Evolutionary conservation across 2,888 invertebrate genomes (phyloP).

Genomic region (Meghimatium bilineatum): DNA sequence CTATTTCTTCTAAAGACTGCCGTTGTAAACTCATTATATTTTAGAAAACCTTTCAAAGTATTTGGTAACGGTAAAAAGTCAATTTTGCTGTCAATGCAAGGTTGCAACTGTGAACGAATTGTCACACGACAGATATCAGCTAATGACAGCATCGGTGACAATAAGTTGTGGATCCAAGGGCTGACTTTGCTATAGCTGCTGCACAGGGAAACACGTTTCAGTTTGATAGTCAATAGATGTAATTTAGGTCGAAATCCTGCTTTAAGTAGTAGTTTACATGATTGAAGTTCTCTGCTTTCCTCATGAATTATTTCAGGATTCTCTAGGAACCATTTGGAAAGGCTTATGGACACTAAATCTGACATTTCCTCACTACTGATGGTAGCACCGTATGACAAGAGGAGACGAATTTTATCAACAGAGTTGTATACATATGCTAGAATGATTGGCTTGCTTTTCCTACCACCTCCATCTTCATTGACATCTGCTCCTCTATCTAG

Average conservation of each 20-base stretch:
- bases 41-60: slow-evolving; percentile 58
- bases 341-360: slow-evolving; percentile 66
- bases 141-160: slow-evolving; percentile 65
- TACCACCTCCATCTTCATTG: slow-evolving; percentile 69
- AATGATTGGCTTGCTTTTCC: slow-evolving; percentile 70
- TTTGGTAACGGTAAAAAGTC: slow-evolving; percentile 61
- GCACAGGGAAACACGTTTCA: slow-evolving; percentile 68
- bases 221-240: slow-evolving; percentile 60
- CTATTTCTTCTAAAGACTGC: slow-evolving; percentile 35
- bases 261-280: slow-evolving; percentile 67
- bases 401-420: slow-evolving; percentile 67
- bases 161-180: slow-evolving; percentile 64
- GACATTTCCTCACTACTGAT: slow-evolving; percentile 70
- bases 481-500: slow-evolving; percentile 70
- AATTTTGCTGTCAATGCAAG: slow-evolving; percentile 63
- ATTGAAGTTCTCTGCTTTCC: slow-evolving; percentile 64
- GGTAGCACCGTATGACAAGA: slow-evolving; percentile 71
- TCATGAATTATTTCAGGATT: slow-evolving; percentile 71
- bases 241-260: slow-evolving; percentile 66
- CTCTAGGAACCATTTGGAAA: slow-evolving; percentile 70
- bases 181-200: slow-evolving; percentile 69
- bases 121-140: slow-evolving; percentile 64
- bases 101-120: slow-evolving; percentile 58
- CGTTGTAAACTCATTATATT: slow-evolving; percentile 57
- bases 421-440: slow-evolving; percentile 72